Evolutionary conservation across 2,797 vertebrate genomes (phyloP).

Genomic region (Lagocephalus sceleratus): DNA sequence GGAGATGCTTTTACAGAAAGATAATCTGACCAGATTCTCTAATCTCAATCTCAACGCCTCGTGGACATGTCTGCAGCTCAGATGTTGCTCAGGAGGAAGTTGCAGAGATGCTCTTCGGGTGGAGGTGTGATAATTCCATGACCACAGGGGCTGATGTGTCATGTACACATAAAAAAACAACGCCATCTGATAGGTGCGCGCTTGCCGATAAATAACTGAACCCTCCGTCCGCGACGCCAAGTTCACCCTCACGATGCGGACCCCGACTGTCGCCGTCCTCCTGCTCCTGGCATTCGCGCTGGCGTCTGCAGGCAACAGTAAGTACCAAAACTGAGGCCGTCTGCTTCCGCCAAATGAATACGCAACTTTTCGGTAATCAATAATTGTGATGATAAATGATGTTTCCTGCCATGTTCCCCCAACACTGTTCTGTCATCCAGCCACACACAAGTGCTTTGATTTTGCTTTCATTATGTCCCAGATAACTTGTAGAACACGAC

Average conservation of each 20-base stretch:
- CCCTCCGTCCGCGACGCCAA: neutral
- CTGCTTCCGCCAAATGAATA: too few species aligned
- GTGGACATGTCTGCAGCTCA: too few species aligned
- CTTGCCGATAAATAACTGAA: neutral
- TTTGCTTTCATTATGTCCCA: too few species aligned
- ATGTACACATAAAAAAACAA: neutral
- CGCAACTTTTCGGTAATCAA: too few species aligned
- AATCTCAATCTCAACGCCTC: too few species aligned
- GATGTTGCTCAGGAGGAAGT: neutral
- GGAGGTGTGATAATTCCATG: constrained; percentile 21
- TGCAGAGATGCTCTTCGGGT: neutral
- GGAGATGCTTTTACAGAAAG: too few species aligned
- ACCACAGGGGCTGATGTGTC: neutral
- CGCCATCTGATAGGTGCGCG: neutral
- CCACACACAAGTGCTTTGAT: too few species aligned
- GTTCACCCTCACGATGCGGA: neutral
- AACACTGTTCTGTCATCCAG: too few species aligned
- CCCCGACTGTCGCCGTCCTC: neutral
- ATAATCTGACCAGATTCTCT: too few species aligned
- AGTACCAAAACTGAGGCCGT: neutral
- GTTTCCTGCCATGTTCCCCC: too few species aligned
- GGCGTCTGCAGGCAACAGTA: neutral
- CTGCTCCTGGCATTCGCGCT: neutral
- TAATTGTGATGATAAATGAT: too few species aligned
- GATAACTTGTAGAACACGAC: too few species aligned